Evolutionary conservation across 2,888 invertebrate species (phyloP).

Genomic region (Synergus gifuensis): DNA sequence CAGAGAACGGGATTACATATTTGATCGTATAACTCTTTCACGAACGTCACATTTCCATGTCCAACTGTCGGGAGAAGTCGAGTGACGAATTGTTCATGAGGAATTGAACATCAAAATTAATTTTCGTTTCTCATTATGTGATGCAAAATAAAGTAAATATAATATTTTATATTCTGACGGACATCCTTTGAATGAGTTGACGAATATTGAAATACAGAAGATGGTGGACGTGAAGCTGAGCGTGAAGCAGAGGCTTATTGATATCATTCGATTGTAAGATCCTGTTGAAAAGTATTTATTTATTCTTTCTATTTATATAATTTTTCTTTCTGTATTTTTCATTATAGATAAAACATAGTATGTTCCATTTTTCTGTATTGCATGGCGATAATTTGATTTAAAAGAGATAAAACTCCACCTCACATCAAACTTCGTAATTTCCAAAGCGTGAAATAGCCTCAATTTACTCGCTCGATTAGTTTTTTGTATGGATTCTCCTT

Average conservation of each 20-base stretch:
- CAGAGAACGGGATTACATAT: constrained; percentile 64
- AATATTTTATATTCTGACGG: neutral
- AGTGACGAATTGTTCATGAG: constrained; percentile 47
- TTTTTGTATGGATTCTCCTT: neutral
- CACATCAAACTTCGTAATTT: neutral
- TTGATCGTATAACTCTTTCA: constrained; percentile 36
- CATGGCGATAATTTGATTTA: neutral
- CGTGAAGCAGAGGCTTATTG: neutral
- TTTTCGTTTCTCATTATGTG: constrained; percentile 8
- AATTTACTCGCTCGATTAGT: neutral
- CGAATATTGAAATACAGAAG: neutral
- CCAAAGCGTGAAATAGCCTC: neutral
- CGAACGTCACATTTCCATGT: constrained; percentile 46
- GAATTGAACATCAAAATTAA: constrained; percentile 20
- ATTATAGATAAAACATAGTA: no score
- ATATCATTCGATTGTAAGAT: neutral
- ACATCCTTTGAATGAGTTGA: neutral
- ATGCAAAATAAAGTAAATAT: neutral
- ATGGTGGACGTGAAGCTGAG: neutral
- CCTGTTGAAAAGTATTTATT: neutral
- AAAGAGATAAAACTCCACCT: neutral
- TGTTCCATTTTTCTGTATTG: no score
- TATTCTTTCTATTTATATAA: no score
- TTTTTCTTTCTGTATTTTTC: no score
- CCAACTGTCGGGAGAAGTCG: constrained; percentile 41